A percentile compares a stretch with the other conserved stretches of the same genome.
These are phyloP conservation scores for Gambusia affinis DNA, from an alignment of 2,113 vertebrate genomes.

Conservation along the genomic window DNA sequence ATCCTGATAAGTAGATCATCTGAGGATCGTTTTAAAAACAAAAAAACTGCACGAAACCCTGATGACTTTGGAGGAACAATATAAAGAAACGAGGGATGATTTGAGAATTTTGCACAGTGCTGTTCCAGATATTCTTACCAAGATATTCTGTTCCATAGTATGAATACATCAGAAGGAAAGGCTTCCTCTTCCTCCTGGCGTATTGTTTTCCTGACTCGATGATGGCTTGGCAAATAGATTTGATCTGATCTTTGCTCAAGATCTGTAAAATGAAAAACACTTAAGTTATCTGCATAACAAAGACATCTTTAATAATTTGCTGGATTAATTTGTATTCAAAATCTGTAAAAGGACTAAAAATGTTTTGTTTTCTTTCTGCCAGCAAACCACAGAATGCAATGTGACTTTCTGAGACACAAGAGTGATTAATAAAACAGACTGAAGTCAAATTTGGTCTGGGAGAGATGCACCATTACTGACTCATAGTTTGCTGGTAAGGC, in stretches of 20 bases:
- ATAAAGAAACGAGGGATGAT: not conserved
- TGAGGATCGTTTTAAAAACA: not conserved
- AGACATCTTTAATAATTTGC: not conserved
- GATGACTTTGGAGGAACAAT: not conserved
- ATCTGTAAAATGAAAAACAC: slow-evolving; percentile 73
- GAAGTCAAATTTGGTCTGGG: not conserved
- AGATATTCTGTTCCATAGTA: slow-evolving; percentile 91
- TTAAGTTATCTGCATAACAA: not conserved
- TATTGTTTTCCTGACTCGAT: slow-evolving; percentile 91
- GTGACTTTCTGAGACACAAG: not conserved
- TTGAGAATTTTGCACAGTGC: not conserved
- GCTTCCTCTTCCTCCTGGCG: slow-evolving; percentile 86
- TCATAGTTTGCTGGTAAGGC: not conserved
- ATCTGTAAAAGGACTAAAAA: not conserved
- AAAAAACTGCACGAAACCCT: not conserved
- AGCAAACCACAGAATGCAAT: not conserved
- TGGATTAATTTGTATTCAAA: not conserved
- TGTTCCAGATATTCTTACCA: slow-evolving; percentile 77
- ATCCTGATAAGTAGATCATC: not conserved
- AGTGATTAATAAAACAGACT: not conserved
- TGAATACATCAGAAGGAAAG: slow-evolving; percentile 89
- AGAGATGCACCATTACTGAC: not conserved
- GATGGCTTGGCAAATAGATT: slow-evolving; percentile 88
- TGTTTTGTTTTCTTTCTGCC: not conserved
- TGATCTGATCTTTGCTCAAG: slow-evolving; percentile 87